phyloP scores from a whole-genome alignment of 2,113 vertebrate genomes.

The Eulemur rufifrons region DNA sequence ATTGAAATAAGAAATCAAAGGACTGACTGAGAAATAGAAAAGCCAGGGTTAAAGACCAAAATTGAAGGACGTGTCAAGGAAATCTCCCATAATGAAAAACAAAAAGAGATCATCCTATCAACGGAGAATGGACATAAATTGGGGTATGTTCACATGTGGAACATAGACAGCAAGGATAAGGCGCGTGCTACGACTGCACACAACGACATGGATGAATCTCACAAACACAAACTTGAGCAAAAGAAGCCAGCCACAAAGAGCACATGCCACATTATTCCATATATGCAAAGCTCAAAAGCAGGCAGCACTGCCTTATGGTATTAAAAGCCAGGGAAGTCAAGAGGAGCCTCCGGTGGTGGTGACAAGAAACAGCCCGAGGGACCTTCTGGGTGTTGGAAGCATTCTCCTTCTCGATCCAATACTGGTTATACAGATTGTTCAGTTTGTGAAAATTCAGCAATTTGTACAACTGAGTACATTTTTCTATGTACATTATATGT shows the following conservation, averaged over 20 bases:
- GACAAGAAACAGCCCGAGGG: not conserved
- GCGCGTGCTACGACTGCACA: not conserved
- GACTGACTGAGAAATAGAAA: not conserved
- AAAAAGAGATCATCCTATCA: not conserved
- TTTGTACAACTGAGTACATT: not conserved
- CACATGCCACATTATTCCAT: not conserved
- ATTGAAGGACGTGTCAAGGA: not conserved
- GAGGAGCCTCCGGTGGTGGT: not conserved
- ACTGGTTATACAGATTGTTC: not conserved
- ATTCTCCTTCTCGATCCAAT: not conserved
- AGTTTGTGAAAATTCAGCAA: not conserved
- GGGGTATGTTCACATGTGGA: not conserved
- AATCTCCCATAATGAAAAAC: not conserved
- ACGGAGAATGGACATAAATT: not conserved
- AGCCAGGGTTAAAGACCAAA: not conserved
- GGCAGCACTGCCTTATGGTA: not conserved
- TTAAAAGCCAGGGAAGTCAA: not conserved
- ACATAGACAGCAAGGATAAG: not conserved
- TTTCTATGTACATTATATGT: not conserved
- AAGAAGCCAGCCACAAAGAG: not conserved
- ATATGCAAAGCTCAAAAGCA: not conserved
- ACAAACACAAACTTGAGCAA: not conserved
- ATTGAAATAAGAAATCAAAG: not conserved
- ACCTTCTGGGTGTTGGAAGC: not conserved
- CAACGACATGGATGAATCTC: not conserved